Conservation (phyloP, 2,113 vertebrate genomes). For the Sarotherodon lohbergeri region DNA sequence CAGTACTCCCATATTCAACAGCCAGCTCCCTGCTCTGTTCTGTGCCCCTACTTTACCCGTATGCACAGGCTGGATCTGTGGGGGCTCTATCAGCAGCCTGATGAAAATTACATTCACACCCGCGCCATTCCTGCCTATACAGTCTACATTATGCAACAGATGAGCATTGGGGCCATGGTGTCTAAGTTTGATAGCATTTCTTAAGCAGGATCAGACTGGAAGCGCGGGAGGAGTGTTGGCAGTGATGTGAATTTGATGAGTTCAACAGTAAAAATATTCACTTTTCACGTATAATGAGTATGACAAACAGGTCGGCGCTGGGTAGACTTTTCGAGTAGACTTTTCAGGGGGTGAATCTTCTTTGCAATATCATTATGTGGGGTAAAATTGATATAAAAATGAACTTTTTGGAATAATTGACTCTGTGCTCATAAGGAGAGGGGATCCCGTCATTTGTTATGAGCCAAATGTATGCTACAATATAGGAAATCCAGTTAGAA, state of each 20-base stretch:
- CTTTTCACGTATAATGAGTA: conserved; percentile 59
- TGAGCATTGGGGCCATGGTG: conserved; percentile 64
- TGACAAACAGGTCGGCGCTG: conserved; percentile 40
- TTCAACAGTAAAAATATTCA: conserved; percentile 72
- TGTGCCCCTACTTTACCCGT: conserved; percentile 37
- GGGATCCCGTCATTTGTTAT: conserved; percentile 75
- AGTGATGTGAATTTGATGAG: conserved; percentile 72
- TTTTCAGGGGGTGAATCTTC: conserved; percentile 18
- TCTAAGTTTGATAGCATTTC: conserved; percentile 67
- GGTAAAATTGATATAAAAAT: conserved; percentile 72
- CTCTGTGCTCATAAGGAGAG: conserved; percentile 73
- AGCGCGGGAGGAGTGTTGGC: conserved; percentile 53
- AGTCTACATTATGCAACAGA: conserved; percentile 73
- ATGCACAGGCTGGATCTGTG: conserved; percentile 21
- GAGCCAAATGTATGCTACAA: conserved; percentile 96
- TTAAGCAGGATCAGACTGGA: conserved; percentile 64
- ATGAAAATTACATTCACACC: conserved; percentile 70
- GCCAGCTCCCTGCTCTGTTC: conserved; percentile 18
- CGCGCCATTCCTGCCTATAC: conserved; percentile 51
- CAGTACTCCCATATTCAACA: conserved; percentile 42
- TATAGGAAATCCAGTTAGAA: conserved; percentile 98
- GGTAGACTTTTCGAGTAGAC: conserved; percentile 25
- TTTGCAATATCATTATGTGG: conserved; percentile 54
- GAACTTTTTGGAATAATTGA: conserved; percentile 77
- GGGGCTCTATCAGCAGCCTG: conserved; percentile 54